Evolutionary conservation across 2,888 invertebrate genomes (phyloP), one percentile per base, ranked within the genome.

Genomic region (Andrena chrysosceles): DNA sequence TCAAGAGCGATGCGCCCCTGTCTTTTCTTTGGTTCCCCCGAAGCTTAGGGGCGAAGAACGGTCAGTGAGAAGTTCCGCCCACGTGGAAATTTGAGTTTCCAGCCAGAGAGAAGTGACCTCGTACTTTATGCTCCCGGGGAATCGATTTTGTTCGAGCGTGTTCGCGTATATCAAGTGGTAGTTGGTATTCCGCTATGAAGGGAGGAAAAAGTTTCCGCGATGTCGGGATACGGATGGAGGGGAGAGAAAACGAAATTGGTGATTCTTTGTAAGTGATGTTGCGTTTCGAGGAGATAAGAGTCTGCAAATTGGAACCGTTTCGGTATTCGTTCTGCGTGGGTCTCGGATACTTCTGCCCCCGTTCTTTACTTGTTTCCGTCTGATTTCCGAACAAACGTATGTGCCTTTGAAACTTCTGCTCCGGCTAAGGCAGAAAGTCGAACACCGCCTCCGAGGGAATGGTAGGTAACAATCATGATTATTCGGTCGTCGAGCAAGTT

Each of bases 181-280:
- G 80, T 85, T 86, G 83, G 75, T 87, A 86, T 87, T 87, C 77
- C 70, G 67, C 60, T 68, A 59, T 77, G 85, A 70, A 70, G 63
- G 63, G 29, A 31, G 71, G 49, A 33, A 71, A 62, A 87, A 83
- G 74, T 87, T 86, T 85, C 62, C 75, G 49, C 20, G 66, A 59
- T 49, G 29, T 31, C 31, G 48, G 48, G 31, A 35, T 56, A 60
- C 2, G 26, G 56, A 13, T 2, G 26, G 26, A n/a, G 31, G 29
- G 1, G 48, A 7, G 31, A 5, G 75, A 62, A 77, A 79, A 82
- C 74, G 84, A 83, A 84, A 83, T 84, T 84, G 84, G 49, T 67
- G 84, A 84, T 84, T 84, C 84, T 74, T 84, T 63, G 83, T 84
- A 83, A 83, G 78, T 67, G 78, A 78, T 83, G 83, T 73, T 83